These are phyloP conservation scores for Pristis pectinata DNA, from an alignment of 2,797 vertebrate genomes.

Conservation along the genomic window DNA sequence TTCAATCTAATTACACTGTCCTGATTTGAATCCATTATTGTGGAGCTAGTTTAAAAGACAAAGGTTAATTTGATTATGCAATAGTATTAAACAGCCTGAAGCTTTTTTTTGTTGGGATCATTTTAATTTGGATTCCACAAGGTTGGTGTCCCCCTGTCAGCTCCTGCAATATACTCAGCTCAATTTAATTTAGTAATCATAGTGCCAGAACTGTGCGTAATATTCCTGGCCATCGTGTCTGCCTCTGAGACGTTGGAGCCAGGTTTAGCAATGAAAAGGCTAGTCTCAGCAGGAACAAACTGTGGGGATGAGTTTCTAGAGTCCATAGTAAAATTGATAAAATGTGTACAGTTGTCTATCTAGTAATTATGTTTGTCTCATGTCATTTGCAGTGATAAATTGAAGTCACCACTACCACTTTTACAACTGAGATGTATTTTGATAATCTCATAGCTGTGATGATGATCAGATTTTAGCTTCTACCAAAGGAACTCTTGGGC, in stretches of 20 bases:
- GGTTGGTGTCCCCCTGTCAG: neutral
- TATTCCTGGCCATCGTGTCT: neutral
- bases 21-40: slow-evolving; percentile 18
- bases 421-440: neutral
- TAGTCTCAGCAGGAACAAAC: neutral
- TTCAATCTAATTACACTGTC: neutral
- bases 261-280: neutral
- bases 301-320: neutral
- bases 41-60: neutral
- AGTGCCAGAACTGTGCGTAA: neutral
- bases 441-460: neutral
- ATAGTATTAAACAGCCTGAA: neutral
- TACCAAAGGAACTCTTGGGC: neutral
- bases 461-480: neutral
- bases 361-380: neutral
- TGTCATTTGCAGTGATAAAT: neutral
- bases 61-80: slow-evolving; percentile 16
- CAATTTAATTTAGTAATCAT: neutral
- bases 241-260: too few species aligned
- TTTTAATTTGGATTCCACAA: slow-evolving; percentile 18
- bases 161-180: neutral
- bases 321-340: neutral
- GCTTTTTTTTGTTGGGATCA: neutral
- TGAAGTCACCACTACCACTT: neutral
- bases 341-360: neutral